These are phyloP conservation scores for Orchestes rusci DNA, from an alignment of 2,888 invertebrate genomes.

Conservation along the genomic window DNA sequence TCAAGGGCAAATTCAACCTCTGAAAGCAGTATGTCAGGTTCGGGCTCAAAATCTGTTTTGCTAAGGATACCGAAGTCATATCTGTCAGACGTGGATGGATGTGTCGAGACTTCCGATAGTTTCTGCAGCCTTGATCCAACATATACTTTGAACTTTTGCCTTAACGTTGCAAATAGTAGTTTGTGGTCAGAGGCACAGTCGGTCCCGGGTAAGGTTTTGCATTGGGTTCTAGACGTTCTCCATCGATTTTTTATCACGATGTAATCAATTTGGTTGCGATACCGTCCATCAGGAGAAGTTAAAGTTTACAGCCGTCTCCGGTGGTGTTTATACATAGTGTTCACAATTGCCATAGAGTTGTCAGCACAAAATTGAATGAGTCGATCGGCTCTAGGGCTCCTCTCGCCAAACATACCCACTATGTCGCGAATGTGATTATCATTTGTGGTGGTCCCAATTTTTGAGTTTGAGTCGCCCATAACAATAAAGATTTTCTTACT, in stretches of 20 bases:
- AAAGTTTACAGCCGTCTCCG: background rate
- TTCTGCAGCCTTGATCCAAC: no score
- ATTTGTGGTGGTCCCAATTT: background rate
- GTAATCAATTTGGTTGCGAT: constrained; percentile 1
- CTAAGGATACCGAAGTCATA: no score
- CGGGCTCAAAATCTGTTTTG: no score
- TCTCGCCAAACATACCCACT: background rate
- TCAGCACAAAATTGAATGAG: background rate
- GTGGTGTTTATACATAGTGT: background rate
- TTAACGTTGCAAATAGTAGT: no score
- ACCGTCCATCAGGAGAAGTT: background rate
- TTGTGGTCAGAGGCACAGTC: background rate
- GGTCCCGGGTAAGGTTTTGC: background rate
- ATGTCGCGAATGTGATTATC: background rate
- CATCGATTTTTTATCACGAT: background rate
- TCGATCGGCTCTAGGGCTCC: background rate
- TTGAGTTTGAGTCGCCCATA: background rate
- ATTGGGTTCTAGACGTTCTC: background rate
- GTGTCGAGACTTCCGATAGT: no score
- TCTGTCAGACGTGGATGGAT: no score
- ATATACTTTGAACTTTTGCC: no score
- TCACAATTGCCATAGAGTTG: background rate
- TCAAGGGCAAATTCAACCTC: no score
- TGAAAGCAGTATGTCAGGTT: no score
- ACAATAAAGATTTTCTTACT: background rate